Base-by-base conservation (phyloP, 1,140 invertebrate genomes). In the Linepithema humile region DNA sequence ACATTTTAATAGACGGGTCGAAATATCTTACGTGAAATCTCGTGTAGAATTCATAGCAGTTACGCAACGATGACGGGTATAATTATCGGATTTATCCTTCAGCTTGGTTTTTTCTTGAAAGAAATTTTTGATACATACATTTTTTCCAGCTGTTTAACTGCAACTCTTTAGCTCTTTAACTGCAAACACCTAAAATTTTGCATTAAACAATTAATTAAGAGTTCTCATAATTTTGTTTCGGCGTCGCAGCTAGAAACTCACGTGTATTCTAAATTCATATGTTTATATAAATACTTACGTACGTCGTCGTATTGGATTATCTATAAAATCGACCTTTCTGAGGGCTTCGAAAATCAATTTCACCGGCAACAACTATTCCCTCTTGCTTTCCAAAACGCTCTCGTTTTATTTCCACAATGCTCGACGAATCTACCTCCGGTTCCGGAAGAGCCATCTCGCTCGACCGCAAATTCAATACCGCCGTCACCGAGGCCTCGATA, bases 391-490 rank as follows among this genome's bases (percentile, higher is more conserved):
- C 26, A 35, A 45, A 64, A 83, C 38, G 55, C 29, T 29, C 7
- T n/a, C 45, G 45, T 85, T 83, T 85, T 85, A 85, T 85, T 83
- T 73, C 82, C 57, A 85, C 84, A 85, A 85, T 85, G 38, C 57
- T 53, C 45, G 59, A 29, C 26, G 67, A 53, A 74, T 64, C 43
- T 38, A 43, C 57, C 38, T 57, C 10, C 32, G 29, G 29, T n/a
- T 5, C 40, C 55, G 64, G 59, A 83, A 73, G 48, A 70, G 67
- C 64, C 64, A 80, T 80, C 75, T 78, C 62, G 23, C 74, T 67
- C 17, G 60, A 74, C 59, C 83, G 67, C 48, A 85, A 83, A 83
- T 73, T 84, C 83, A 45, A 83, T 64, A 73, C 17, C 48, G 48
- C 12, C 75, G 38, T 70, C 64, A 80, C 35, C 35, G 48, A 80